These are phyloP conservation scores for Lasioglossum villosulum DNA, from an alignment of 2,888 invertebrate genomes.

Conservation along the genomic window DNA sequence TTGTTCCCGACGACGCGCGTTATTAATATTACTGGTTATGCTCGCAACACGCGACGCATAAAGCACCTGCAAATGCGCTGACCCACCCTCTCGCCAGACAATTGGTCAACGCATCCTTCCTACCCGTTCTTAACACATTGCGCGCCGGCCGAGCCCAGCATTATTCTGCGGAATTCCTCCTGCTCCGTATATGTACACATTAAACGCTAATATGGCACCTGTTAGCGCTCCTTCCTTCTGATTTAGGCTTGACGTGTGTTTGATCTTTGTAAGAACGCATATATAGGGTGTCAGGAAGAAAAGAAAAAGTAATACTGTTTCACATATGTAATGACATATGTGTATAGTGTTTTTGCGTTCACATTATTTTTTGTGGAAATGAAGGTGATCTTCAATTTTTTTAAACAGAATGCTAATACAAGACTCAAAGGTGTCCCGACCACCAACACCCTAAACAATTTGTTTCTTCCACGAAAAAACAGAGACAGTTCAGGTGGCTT, in stretches of 20 bases:
- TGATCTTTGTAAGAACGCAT: not conserved
- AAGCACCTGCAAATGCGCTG: not conserved
- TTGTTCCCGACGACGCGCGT: constrained; percentile 10
- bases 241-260: not conserved
- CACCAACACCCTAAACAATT: not conserved
- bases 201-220: not conserved
- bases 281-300: not conserved
- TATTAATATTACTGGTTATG: constrained; percentile 20
- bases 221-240: not conserved
- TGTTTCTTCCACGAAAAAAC: not conserved
- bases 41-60: not conserved
- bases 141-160: not conserved
- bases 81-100: not conserved
- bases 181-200: not conserved
- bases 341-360: not conserved
- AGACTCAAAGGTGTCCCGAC: not conserved
- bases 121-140: not conserved
- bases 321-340: too few relatives aligned
- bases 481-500: not conserved
- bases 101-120: constrained; percentile 8
- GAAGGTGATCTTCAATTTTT: not conserved
- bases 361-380: not conserved
- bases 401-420: too few relatives aligned
- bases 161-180: not conserved
- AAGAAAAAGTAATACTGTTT: too few relatives aligned